Base-by-base conservation (phyloP, 2,888 invertebrate species). In the Autographa pulchrina region DNA sequence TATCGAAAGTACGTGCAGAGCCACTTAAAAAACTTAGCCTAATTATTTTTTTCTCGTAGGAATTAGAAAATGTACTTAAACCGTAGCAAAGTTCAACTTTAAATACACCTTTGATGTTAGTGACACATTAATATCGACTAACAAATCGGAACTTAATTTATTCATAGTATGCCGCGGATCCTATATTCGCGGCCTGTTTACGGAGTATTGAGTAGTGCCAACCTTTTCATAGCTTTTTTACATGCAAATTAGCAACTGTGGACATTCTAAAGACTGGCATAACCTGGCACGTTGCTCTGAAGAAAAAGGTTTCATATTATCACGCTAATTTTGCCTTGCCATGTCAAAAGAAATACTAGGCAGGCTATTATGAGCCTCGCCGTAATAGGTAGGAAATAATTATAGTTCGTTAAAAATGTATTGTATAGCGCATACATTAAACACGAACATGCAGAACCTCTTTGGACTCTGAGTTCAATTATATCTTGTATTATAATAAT, bases 181-280 rank as follows among this genome's bases (percentile, higher is more conserved):
- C 31, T 38, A 38, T 6, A 38, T 11, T 77, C 68, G 73, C 81
- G 80, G 76, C 77, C 81, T 84, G 82, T 86, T 86, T 85, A 85
- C 66, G 32, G 77, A 35, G 75, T 85, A 86, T 91, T 86, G 89
- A 90, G 91, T 86, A 77, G 77, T 70, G 70, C 75, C 72, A 81
- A 85, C 83, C 81, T 84, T 88, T 89, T 86, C 84, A 89, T 84
- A 80, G 86, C 78, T 89, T 89, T 90, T 91, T 89, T 87, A 86
- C 85, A 92, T 92, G 92, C 89, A 92, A 93, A 92, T 92, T 86
- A 86, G 81, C 70, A 77, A 84, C 80, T 77, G 75, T 80, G 32
- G 75, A 74, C 79, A 79, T 81, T 86, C 84, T 75, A 61, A 77
- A 48, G n/a, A 65, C 52, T 72, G 18, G 43, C 54, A 68, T 58